Base-by-base conservation (phyloP, 2,113 vertebrate genomes). In the Tachysurus fulvidraco region DNA sequence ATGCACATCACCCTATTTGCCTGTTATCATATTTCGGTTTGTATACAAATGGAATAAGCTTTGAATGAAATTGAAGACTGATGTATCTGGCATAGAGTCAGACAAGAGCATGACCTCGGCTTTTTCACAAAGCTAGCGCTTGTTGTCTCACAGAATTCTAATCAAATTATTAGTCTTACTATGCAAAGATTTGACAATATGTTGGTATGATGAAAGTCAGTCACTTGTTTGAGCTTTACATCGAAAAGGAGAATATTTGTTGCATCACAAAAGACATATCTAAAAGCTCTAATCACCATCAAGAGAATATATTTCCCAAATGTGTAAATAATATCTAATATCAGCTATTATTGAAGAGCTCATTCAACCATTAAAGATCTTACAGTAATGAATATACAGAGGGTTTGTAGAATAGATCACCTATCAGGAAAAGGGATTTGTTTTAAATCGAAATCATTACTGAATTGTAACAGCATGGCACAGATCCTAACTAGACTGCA, bases 31-130 rank as follows among this genome's bases (percentile, higher is more conserved):
- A 62, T 78, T 81, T 44, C 5, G 74, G 23, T 76, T 54, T 36
- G 36, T 67, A 80, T 41, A 28, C 44, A 80, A 41, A 64, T 55
- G 12, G 71, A 64, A 83, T 84, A 44, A 84, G 44, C 23, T 44
- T 78, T 67, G 62, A 79, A 79, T 62, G 55, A 83, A 28, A 7
- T 16, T 78, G 59, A n/a, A 60, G 17, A 69, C 59, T 83, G 14
- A 73, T 73, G 82, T 65, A 67, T n/a, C n/a, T 57, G 67, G 41
- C 36, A 19, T 36, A 11, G 3, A 21, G 44, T 57, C 10, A 59
- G 67, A 88, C 23, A 25, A 59, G 69, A 59, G 23, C 28, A 8
- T 9, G 19, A 59, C 19, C 21, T 74, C 44, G 73, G 81, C n/a
- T 74, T 77, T 14, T 69, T 69, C 28, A 81, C 64, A 46, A 62